These are phyloP conservation scores for Dysdera silvatica DNA, from an alignment of 1,140 invertebrate species.

Conservation along the genomic window DNA sequence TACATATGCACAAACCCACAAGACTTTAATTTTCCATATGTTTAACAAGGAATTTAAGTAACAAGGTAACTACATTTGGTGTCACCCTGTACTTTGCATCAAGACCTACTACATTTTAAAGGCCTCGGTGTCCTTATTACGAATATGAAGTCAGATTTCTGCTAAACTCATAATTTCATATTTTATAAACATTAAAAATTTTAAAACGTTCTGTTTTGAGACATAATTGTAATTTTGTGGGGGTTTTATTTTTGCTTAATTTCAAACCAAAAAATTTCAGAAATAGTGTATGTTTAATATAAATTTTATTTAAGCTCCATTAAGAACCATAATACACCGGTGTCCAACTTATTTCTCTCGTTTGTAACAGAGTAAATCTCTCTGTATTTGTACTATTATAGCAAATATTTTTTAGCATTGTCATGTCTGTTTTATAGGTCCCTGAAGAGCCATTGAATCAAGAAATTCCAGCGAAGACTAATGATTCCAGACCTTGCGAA, in stretches of 20 bases:
- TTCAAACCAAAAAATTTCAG: too few species aligned
- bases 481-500: constrained; percentile 12
- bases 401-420: not conserved
- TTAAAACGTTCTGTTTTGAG: too few species aligned
- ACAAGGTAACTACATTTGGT: too few species aligned
- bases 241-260: too few species aligned
- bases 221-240: not conserved
- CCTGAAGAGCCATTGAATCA: constrained; percentile 24
- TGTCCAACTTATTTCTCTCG: not conserved
- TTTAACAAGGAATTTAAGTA: constrained; percentile 10
- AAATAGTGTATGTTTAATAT: too few species aligned
- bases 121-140: too few species aligned
- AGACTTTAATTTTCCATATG: not conserved
- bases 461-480: constrained; percentile 17
- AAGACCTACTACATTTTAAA: too few species aligned
- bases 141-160: too few species aligned
- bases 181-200: too few species aligned
- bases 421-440: not conserved
- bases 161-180: too few species aligned
- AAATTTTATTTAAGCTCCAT: not conserved
- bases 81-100: too few species aligned
- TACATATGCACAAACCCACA: not conserved
- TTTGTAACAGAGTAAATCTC: not conserved
- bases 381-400: not conserved
- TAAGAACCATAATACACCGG: not conserved